Base-by-base conservation (phyloP, 2,888 invertebrate genomes). In the Tenthredo mesomela region DNA sequence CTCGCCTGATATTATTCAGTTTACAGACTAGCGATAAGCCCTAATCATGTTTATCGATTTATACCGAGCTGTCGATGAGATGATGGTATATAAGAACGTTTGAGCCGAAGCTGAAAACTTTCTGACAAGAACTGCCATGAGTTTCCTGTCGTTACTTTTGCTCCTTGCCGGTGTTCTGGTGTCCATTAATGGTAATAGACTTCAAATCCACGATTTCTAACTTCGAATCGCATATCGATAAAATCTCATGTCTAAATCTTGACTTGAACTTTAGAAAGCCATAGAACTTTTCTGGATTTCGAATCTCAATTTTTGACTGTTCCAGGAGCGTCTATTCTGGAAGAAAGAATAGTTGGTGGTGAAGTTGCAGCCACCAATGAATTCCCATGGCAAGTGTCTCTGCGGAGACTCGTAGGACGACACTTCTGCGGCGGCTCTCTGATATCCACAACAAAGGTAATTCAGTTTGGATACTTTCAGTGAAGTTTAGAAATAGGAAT, bases 341-440 rank as follows among this genome's bases (percentile, higher is more conserved):
- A 40, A 21, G 21, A 9, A 25, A 89, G 87, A 87, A 43, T 83
- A 87, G 88, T 89, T 85, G 89, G 88, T 87, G 88, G 85, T 47
- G 73, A 75, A 83, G 88, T 87, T 86, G 89, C 86, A 25, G 75
- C 33, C 77, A 58, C 75, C 77, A 86, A 84, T 85, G 86, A 86
- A 87, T 87, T 88, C 88, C 87, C 88, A 84, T 84, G 84, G 78
- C 86, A 73, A 84, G 54, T 71, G 83, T 87, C 89, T 86, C 88
- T 89, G 86, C 82, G 86, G 71, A 43, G 78, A 75, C 10, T 73
- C 50, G 6, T 47, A 2, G 84, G 84, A 50, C 70, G 78, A 12
- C 86, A 86, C 67, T 80, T 80, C 54, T 86, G 86, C 65, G 86
- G 86, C 21, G 85, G 85, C 10, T 77, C 85, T 50, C 84, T 86